Evolutionary conservation across 2,113 vertebrate species (phyloP).

Genomic region (Hylia prasina): DNA sequence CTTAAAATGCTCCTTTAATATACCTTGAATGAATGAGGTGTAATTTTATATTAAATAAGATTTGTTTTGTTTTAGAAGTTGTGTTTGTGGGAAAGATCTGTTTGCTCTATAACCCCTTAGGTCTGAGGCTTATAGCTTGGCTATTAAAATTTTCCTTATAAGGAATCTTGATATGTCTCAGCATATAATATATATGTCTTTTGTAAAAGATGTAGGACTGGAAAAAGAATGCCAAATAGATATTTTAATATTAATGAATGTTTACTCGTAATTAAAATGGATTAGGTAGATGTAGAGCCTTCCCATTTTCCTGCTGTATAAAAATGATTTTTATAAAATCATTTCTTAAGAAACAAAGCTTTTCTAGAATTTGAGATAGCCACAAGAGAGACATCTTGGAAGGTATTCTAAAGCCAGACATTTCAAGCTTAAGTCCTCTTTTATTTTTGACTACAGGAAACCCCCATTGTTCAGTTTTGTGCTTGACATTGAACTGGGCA

Average conservation of each 20-base stretch:
- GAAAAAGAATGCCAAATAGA: neutral
- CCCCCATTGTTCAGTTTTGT: neutral
- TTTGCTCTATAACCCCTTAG: neutral
- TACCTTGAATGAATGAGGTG: conserved; percentile 64
- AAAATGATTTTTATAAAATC: neutral
- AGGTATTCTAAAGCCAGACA: neutral
- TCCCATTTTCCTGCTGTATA: neutral
- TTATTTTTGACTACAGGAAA: conserved; percentile 19
- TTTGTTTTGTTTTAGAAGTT: conserved; percentile 33
- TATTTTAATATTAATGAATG: neutral
- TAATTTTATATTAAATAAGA: conserved; percentile 61
- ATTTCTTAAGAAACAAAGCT: neutral
- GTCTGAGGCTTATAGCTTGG: conserved; percentile 19
- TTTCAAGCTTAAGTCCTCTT: neutral
- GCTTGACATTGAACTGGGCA: conserved; percentile 32
- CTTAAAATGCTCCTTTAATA: conserved; percentile 68
- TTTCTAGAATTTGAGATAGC: neutral
- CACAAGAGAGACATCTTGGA: neutral
- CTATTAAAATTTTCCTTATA: conserved; percentile 22
- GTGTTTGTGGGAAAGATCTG: neutral
- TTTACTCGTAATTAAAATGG: neutral
- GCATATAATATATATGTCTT: neutral
- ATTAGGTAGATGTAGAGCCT: neutral
- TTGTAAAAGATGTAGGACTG: neutral
- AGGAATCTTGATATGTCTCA: conserved; percentile 9